phyloP scores from a whole-genome alignment of 2,888 invertebrate genomes.

The Horisme vitalbata region DNA sequence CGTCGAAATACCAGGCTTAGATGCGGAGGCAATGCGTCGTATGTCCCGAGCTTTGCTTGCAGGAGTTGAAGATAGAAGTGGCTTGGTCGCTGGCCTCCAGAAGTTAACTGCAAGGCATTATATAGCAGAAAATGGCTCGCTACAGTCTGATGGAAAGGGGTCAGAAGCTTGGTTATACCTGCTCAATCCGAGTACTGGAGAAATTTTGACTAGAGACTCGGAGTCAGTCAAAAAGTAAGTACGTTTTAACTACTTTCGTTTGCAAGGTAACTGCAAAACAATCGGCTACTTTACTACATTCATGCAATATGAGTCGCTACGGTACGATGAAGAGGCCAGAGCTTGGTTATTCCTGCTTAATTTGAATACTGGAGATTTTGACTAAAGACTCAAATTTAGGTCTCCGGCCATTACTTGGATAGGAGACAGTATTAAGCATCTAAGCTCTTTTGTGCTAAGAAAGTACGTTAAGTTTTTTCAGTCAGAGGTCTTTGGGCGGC shows the following conservation, averaged over 20 bases:
- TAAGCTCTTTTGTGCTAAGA: too few species aligned
- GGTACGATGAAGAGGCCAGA: too few species aligned
- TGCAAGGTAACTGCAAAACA: too few species aligned
- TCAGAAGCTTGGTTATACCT: constrained; percentile 95
- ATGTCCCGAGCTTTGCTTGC: constrained; percentile 76
- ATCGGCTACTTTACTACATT: too few species aligned
- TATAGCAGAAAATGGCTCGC: constrained; percentile 88
- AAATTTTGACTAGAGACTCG: constrained; percentile 88
- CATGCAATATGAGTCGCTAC: too few species aligned
- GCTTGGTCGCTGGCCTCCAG: constrained; percentile 91
- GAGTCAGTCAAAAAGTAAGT: constrained; percentile 86
- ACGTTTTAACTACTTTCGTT: neutral
- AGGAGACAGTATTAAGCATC: too few species aligned
- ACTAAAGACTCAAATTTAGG: too few species aligned
- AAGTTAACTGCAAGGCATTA: constrained; percentile 90
- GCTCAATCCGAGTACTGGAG: constrained; percentile 90
- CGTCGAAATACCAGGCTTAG: constrained; percentile 88
- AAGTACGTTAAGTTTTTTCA: too few species aligned
- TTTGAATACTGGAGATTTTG: too few species aligned
- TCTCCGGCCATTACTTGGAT: too few species aligned
- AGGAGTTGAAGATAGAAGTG: constrained; percentile 88
- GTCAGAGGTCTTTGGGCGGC: too few species aligned
- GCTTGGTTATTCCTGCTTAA: too few species aligned
- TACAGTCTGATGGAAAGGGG: constrained; percentile 87
- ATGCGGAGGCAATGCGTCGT: constrained; percentile 86